Evolutionary conservation across 2,113 vertebrate genomes (phyloP).

Genomic region (Crotalus tigris): DNA sequence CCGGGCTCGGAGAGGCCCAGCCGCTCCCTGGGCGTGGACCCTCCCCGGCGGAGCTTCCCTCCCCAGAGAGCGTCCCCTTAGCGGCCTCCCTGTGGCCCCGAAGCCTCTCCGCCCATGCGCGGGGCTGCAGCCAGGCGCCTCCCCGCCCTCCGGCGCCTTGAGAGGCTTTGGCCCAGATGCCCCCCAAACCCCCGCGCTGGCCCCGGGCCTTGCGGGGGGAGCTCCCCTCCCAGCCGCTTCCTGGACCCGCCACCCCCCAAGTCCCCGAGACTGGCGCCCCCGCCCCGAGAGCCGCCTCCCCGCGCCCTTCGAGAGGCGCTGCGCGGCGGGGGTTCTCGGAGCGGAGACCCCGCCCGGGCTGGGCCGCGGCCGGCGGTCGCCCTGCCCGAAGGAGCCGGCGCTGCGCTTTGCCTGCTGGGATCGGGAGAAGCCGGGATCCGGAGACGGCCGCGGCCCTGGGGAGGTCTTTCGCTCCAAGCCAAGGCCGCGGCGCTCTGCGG

Average conservation of each 20-base stretch:
- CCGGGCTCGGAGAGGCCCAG: too few species aligned
- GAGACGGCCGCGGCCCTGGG: not conserved
- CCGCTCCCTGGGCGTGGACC: too few species aligned
- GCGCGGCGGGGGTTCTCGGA: not conserved
- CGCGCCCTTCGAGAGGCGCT: fast-evolving
- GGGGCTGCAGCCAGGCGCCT: too few species aligned
- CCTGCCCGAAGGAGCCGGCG: not conserved
- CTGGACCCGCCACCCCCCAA: too few species aligned
- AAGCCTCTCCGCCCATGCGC: not conserved
- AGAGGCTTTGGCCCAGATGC: not conserved
- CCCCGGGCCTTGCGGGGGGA: not conserved
- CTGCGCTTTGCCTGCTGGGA: not conserved
- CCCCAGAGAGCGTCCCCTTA: not conserved
- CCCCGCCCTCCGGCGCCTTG: too few species aligned
- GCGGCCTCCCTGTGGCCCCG: not conserved
- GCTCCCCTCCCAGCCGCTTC: not conserved
- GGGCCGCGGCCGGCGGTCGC: too few species aligned
- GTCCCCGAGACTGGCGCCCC: not conserved
- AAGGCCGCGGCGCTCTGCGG: not conserved
- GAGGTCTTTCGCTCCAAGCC: not conserved
- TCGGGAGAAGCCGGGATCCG: not conserved
- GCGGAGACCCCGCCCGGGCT: too few species aligned
- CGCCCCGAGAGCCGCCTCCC: too few species aligned
- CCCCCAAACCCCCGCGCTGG: not conserved
- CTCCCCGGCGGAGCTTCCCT: too few species aligned